Percentiles rank a stretch among this genome's conserved stretches.
Conservation (phyloP, 2,797 vertebrate species). For the Uromys caudimaculatus region DNA sequence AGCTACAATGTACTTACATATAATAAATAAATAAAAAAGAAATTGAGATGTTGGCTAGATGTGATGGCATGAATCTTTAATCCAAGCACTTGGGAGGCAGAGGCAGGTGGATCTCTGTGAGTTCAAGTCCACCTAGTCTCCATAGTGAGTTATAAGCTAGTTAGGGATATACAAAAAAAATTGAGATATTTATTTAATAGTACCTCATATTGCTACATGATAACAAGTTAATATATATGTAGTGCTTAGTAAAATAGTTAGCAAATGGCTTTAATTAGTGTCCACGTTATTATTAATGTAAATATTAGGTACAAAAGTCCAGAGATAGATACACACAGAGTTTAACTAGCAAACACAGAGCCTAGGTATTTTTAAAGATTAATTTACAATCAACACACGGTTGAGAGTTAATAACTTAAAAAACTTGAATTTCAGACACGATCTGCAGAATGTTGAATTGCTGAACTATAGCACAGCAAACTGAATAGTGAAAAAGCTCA, state of each 20-base stretch:
- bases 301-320: neutral
- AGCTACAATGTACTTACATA: no score
- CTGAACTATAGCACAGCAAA: neutral
- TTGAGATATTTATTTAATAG: conserved; percentile 18
- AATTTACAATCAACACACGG: neutral
- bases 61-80: neutral
- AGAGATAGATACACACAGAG: neutral
- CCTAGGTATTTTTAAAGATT: neutral
- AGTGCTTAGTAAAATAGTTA: neutral
- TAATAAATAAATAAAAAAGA: neutral
- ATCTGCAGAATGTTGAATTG: conserved; percentile 4
- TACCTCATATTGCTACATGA: neutral
- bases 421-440: neutral
- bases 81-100: neutral
- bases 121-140: neutral
- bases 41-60: neutral
- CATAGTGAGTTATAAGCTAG: neutral
- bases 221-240: neutral
- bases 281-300: conserved; percentile 8
- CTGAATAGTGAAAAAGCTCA: neutral
- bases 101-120: neutral
- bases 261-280: conserved; percentile 10
- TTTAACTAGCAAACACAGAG: neutral
- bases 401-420: conserved; percentile 7
- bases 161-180: neutral